Conservation (phyloP, 2,797 vertebrate species). For the Myotis daubentonii region DNA sequence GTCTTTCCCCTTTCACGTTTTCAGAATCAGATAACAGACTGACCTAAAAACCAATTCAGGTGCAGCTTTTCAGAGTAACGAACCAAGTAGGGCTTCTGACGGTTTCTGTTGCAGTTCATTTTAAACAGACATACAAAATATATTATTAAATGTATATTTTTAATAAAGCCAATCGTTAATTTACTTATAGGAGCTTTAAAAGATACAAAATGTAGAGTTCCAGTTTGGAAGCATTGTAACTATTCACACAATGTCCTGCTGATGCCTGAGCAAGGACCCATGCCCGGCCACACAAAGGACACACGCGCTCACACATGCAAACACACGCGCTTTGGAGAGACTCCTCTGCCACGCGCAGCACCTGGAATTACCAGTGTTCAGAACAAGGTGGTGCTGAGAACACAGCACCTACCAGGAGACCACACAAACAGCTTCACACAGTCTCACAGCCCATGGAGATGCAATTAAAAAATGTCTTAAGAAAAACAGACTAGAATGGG, state of each 20-base stretch:
- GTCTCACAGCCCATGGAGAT: conserved; percentile 69
- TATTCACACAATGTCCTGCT: conserved; percentile 86
- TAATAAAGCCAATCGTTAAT: conserved; percentile 90
- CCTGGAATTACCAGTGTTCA: conserved; percentile 85
- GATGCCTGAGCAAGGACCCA: conserved; percentile 83
- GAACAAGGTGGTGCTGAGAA: conserved; percentile 84
- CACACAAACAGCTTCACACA: conserved; percentile 72
- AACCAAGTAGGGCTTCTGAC: conserved; percentile 19
- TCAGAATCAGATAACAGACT: background rate
- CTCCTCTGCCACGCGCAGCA: conserved; percentile 85
- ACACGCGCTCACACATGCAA: conserved; percentile 57
- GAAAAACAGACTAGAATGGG: conserved; percentile 80
- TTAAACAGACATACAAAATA: conserved; percentile 84
- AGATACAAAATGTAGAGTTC: conserved; percentile 92
- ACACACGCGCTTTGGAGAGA: conserved; percentile 82
- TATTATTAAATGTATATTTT: conserved; percentile 90
- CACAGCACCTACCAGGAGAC: conserved; percentile 85
- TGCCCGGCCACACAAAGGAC: conserved; percentile 63
- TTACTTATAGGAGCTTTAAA: conserved; percentile 91
- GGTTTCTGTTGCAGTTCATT: conserved; percentile 60
- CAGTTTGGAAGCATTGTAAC: conserved; percentile 87
- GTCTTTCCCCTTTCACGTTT: background rate
- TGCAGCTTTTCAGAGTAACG: conserved; percentile 34
- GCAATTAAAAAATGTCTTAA: conserved; percentile 79
- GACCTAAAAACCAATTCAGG: background rate